Percentiles rank a stretch among this genome's conserved stretches.
phyloP scores from a whole-genome alignment of 2,888 invertebrate species.

The Fragum sueziense region DNA sequence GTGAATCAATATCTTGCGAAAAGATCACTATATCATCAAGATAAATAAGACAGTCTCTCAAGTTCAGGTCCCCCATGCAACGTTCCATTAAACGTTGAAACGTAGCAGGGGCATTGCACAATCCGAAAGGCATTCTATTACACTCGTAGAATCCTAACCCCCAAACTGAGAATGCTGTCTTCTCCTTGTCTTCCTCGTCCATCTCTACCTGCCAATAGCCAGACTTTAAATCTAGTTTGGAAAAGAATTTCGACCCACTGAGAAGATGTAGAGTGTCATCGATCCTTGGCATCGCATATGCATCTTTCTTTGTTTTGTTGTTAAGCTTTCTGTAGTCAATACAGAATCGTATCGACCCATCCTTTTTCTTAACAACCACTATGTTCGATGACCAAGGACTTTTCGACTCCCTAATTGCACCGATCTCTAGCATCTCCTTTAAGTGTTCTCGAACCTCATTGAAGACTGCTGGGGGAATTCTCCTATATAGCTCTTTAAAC shows the following conservation, averaged over 20 bases:
- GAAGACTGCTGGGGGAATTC: slow-evolving; percentile 22
- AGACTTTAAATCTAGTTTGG: slow-evolving; percentile 20
- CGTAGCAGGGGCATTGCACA: slow-evolving; percentile 28
- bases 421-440: slow-evolving; percentile 30
- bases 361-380: slow-evolving; percentile 34
- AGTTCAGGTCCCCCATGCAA: slow-evolving; percentile 34
- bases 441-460: slow-evolving; percentile 38
- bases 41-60: slow-evolving; percentile 34
- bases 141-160: slow-evolving; percentile 25
- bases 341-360: slow-evolving; percentile 25
- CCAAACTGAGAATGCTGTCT: slow-evolving; percentile 29
- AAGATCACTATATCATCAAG: slow-evolving; percentile 31
- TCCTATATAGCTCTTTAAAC: slow-evolving; percentile 28
- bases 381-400: slow-evolving; percentile 31
- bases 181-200: slow-evolving; percentile 27
- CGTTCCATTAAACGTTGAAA: slow-evolving; percentile 36
- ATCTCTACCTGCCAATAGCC: slow-evolving; percentile 28
- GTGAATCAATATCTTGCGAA: slow-evolving; percentile 14
- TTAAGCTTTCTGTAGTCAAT: slow-evolving; percentile 35
- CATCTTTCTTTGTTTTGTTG: slow-evolving; percentile 25
- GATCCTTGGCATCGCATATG: slow-evolving; percentile 25
- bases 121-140: slow-evolving; percentile 29
- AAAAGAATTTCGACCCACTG: slow-evolving; percentile 23
- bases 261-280: slow-evolving; percentile 27
- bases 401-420: slow-evolving; percentile 30